These are phyloP conservation scores for Entomobrya proxima DNA, from an alignment of 2,888 invertebrate genomes.

Conservation along the genomic window DNA sequence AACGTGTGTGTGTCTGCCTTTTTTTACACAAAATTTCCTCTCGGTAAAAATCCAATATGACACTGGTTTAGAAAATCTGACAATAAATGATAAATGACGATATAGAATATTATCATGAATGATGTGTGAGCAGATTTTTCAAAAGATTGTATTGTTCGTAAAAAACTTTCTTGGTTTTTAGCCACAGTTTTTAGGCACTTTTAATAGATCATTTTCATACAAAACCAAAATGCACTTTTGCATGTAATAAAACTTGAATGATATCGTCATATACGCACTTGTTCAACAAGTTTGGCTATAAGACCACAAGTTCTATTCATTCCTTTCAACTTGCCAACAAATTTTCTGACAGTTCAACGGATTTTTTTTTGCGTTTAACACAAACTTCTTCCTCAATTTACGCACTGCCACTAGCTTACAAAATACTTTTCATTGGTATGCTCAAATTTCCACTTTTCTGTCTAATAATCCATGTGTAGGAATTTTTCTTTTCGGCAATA, in stretches of 20 bases:
- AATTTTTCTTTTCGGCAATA: background rate
- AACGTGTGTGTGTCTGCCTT: background rate
- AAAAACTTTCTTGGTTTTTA: conserved; percentile 45
- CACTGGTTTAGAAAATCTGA: background rate
- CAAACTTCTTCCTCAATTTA: conserved; percentile 1
- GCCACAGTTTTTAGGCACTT: background rate
- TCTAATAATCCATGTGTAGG: background rate
- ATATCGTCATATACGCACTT: background rate
- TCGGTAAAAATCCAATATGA: background rate
- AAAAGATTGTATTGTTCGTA: background rate
- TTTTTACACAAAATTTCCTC: background rate
- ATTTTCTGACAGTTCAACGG: background rate
- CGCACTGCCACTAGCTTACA: too few relatives aligned
- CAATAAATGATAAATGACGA: background rate
- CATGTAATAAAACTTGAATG: background rate
- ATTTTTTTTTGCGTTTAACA: background rate
- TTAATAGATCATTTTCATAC: background rate
- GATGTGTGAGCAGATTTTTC: background rate
- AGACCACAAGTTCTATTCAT: too few relatives aligned
- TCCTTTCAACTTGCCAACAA: too few relatives aligned
- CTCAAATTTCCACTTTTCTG: background rate
- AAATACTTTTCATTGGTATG: background rate
- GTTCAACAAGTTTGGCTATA: background rate
- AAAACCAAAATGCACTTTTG: background rate
- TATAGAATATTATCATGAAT: background rate